Base-by-base conservation (phyloP, 2,113 vertebrate species). In the Cebidichthys violaceus region DNA sequence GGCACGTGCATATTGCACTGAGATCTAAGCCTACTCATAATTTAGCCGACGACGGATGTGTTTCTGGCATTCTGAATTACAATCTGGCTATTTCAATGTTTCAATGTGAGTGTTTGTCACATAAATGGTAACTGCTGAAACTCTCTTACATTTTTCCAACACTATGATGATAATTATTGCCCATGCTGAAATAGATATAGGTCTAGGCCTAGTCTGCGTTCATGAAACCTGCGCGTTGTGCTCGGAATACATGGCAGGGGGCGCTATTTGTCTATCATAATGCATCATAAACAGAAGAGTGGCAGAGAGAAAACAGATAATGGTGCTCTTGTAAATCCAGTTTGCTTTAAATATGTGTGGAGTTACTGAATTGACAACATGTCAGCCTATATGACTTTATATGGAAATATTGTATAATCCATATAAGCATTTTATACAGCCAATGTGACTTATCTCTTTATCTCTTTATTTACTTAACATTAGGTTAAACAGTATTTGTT, bases 211-310 rank as follows among this genome's bases (percentile, higher is more conserved):
- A 9, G 20, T 66, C 20, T 65, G 68, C 54, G 64, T 85, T 35
- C 27, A 75, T 79, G 81, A 71, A 45, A 84, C 73, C 65, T 89
- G 67, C 43, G 24, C 71, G 82, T 57, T 84, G 61, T 83, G 78
- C 5, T 6, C 10, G 31, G 24, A 79, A 52, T 77, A 43, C 50
- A 35, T 70, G 82, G 2, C 69, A 91, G 93, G 89, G 90, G 88
- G 93, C 89, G 91, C 90, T 90, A 74, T 90, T 83, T 41, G 20
- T 39, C 59, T 65, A 27, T 64, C 47, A 74, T 50, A 74, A 62
- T 55, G 43, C 75, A 83, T 59, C 43, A 47, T 60, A 14, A n/a
- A 0, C 65, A 31, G 70, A 27, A 18, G 41, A 43, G 59, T 14
- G 22, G n/a, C 15, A 22, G 54, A 41, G 45, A 15, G 52, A 60